Evolutionary conservation across 2,888 invertebrate genomes (phyloP), one percentile per base, ranked within the genome.

Genomic region (Emmelina monodactyla): DNA sequence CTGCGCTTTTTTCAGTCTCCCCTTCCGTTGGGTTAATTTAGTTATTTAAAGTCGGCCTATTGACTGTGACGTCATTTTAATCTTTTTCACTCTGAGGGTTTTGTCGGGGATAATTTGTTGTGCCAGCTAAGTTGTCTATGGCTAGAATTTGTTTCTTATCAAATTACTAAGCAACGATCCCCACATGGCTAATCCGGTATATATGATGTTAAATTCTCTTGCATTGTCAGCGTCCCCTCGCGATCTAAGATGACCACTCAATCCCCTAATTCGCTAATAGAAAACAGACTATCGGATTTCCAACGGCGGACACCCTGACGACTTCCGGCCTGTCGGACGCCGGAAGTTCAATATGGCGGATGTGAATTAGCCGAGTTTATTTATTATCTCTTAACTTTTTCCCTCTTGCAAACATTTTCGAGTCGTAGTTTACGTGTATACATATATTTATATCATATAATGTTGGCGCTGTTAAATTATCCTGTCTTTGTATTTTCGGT

Each of bases 191-290:
- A 25, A 19, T 19, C 25, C n/a, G 3, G 11, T 9, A 11, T 19
- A 19, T 9, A 19, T 19, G 9, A 19, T 11, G 11, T 25, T 25
- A 25, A 25, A 25, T n/a, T 25, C 29, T 33, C 28, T 16, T 36
- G 28, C n/a, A 9, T 7, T 29, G 16, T 28, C 36, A 22, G 5
- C 33, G 11, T 35, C 32, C 28, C 33, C 31, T 29, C 28, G 9
- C 5, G 10, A 4, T 28, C 14, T 25, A 25, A 25, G 9, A 25
- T 39, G 53, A 53, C 57, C 61, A 54, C 50, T 52, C 43, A 48
- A 45, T 56, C 70, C 73, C 73, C 75, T 72, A 73, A 75, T 73
- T 69, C 73, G 66, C 62, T 76, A 73, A 76, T 73, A 73, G 73
- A 75, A 71, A 66, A 61, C 66, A 59, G 62, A 62, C 56, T 65